These are phyloP conservation scores for Nymphicus hollandicus DNA, from an alignment of 2,113 vertebrate species.

Conservation along the genomic window DNA sequence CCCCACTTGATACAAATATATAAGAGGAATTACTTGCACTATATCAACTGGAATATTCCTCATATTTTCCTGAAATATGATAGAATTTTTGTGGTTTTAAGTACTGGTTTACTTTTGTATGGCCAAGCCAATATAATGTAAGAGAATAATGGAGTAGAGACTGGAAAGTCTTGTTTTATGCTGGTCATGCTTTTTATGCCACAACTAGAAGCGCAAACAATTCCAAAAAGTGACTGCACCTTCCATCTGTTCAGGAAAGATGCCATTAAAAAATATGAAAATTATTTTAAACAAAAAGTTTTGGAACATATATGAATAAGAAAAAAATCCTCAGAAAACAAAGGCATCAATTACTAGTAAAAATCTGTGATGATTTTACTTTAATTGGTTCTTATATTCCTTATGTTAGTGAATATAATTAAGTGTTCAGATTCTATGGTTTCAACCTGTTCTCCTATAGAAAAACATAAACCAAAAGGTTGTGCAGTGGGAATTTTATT, in stretches of 20 bases:
- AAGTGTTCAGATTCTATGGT: background rate
- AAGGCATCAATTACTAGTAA: background rate
- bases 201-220: background rate
- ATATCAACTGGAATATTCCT: background rate
- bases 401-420: background rate
- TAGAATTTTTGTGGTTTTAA: background rate
- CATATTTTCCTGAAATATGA: background rate
- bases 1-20: background rate
- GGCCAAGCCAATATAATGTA: background rate
- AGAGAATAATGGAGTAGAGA: background rate
- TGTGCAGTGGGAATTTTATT: background rate
- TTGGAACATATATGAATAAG: background rate
- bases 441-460: background rate
- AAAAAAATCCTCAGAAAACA: background rate
- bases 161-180: background rate
- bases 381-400: background rate
- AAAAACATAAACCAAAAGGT: background rate
- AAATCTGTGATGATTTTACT: background rate
- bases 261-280: background rate
- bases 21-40: background rate
- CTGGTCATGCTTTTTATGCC: background rate
- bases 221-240: background rate
- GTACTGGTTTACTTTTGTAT: background rate
- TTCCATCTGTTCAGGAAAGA: background rate
- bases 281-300: background rate